Conservation (phyloP, 2,113 vertebrate species). For the Microcebus ravelobensis region DNA sequence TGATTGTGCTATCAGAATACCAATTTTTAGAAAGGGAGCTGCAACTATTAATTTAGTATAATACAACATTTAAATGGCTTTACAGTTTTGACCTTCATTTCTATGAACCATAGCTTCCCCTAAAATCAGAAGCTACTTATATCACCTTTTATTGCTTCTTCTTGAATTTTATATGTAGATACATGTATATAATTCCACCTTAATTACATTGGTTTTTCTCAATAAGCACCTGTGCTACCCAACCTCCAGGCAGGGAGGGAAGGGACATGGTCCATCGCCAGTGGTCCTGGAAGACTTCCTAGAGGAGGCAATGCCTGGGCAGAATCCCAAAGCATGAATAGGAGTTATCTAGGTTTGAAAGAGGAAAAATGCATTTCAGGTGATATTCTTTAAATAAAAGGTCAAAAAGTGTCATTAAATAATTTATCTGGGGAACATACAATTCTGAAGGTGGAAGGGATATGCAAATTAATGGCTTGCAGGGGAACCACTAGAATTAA, state of each 20-base stretch:
- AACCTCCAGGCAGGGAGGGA: background rate
- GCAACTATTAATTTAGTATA: background rate
- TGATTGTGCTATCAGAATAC: constrained; percentile 45
- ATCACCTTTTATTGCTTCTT: background rate
- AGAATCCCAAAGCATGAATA: background rate
- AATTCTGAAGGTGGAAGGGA: background rate
- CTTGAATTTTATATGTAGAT: background rate
- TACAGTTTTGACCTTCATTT: background rate
- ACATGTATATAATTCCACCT: background rate
- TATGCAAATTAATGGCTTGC: background rate
- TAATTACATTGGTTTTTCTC: constrained; percentile 42
- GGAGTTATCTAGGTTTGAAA: background rate
- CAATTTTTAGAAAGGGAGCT: constrained; percentile 14
- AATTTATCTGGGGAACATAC: background rate
- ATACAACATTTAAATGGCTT: background rate
- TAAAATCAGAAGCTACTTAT: constrained; percentile 21
- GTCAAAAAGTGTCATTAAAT: background rate
- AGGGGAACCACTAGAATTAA: background rate
- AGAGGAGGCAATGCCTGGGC: background rate
- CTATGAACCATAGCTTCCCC: background rate
- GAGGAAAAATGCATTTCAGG: background rate
- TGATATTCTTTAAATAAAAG: background rate
- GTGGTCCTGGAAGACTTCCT: background rate
- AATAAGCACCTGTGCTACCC: background rate
- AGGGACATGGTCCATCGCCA: background rate